Evolutionary conservation across 37 sponge, comb jelly and placozoan genomes (phyloP).

Genomic region (Haliclona indistincta): DNA sequence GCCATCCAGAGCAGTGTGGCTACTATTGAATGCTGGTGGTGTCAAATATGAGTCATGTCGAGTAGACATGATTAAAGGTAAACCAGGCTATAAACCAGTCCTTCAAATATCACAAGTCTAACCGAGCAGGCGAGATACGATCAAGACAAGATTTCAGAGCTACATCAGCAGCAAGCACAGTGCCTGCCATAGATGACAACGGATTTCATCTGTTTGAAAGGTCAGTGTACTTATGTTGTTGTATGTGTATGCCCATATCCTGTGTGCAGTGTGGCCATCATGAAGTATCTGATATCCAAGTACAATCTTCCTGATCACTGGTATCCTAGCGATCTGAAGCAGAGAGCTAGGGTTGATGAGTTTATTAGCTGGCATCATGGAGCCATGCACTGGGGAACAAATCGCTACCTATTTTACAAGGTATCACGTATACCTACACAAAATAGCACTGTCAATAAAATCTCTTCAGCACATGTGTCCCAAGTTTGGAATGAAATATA

Average conservation of each 20-base stretch:
- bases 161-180: constrained; percentile 38
- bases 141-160: constrained; percentile 45
- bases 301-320: constrained; percentile 74
- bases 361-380: constrained; percentile 73
- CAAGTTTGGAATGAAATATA: constrained; percentile 25
- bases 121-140: too few species aligned
- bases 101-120: too few species aligned
- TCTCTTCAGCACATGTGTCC: too few species aligned
- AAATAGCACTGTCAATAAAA: background rate
- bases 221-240: constrained; percentile 26
- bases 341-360: constrained; percentile 62
- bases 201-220: constrained; percentile 75
- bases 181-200: constrained; percentile 77
- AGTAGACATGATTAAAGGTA: constrained; percentile 62
- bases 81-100: too few species aligned
- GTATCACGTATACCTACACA: constrained; percentile 21
- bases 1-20: constrained; percentile 66
- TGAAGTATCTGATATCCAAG: constrained; percentile 54
- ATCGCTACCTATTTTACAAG: constrained; percentile 30
- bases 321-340: constrained; percentile 58
- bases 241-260: background rate
- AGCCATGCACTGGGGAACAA: constrained; percentile 52
- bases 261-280: constrained; percentile 65
- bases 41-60: constrained; percentile 39
- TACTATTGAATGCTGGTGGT: constrained; percentile 57